Evolutionary conservation across 1,140 invertebrate species (phyloP).

Genomic region (Bombus picipes): DNA sequence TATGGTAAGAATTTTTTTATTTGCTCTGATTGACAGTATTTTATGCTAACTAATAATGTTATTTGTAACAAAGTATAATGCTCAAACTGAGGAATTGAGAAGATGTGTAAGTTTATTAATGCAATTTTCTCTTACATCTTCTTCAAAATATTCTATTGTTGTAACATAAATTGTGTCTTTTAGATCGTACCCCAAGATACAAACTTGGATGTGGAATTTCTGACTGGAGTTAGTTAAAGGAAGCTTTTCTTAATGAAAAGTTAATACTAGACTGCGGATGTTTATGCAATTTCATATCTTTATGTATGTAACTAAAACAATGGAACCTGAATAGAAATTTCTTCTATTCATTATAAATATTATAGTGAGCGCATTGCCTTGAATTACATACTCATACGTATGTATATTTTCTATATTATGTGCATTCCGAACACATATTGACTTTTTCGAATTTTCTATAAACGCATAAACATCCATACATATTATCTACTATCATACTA

Average conservation of each 20-base stretch:
- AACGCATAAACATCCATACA: neutral
- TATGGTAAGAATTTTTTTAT: conserved; percentile 61
- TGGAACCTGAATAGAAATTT: neutral
- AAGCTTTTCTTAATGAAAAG: neutral
- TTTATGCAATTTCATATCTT: neutral
- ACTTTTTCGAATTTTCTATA: neutral
- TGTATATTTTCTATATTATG: neutral
- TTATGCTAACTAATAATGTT: conserved; percentile 48
- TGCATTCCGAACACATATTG: neutral
- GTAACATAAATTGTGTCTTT: neutral
- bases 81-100: conserved; percentile 57
- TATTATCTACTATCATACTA: neutral
- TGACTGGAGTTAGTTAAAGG: conserved; percentile 27
- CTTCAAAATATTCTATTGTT: neutral
- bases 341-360: neutral
- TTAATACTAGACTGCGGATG: neutral
- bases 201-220: neutral
- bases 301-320: neutral
- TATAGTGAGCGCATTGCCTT: neutral
- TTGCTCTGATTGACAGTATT: conserved; percentile 9
- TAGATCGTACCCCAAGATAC: neutral
- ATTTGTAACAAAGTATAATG: conserved; percentile 59
- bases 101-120: conserved; percentile 64
- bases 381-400: neutral
- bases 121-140: neutral